These are phyloP conservation scores for Alexandromys oeconomus DNA, from an alignment of 2,797 vertebrate genomes.

Conservation along the genomic window DNA sequence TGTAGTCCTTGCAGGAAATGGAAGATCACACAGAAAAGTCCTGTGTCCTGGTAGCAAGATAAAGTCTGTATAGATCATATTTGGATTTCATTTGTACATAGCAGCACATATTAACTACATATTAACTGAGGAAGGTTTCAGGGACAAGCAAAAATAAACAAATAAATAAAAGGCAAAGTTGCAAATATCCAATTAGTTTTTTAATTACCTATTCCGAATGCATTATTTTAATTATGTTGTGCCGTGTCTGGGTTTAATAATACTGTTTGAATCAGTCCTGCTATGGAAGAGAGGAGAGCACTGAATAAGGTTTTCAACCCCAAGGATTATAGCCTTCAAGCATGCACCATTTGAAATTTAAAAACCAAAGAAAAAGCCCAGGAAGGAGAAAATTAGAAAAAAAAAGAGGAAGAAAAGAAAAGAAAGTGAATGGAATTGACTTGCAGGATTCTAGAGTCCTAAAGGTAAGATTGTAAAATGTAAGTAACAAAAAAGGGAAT, in stretches of 20 bases:
- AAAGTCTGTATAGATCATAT: background rate
- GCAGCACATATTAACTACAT: background rate
- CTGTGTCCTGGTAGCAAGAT: background rate
- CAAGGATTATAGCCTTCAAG: constrained; percentile 14
- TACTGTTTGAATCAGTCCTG: constrained; percentile 31
- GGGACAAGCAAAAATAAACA: background rate
- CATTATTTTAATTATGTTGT: constrained; percentile 35
- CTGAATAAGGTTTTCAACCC: background rate
- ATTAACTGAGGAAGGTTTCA: background rate
- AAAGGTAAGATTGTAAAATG: constrained; percentile 12
- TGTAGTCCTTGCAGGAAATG: background rate
- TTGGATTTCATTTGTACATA: background rate
- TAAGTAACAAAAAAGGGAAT: background rate
- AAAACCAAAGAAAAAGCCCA: background rate
- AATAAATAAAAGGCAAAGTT: background rate
- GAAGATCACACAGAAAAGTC: background rate
- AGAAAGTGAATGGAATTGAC: background rate
- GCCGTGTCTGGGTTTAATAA: constrained; percentile 37
- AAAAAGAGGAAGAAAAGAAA: background rate
- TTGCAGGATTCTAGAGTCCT: background rate
- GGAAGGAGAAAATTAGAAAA: background rate
- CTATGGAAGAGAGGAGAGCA: background rate
- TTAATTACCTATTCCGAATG: background rate
- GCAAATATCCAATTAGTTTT: background rate
- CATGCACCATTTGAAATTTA: constrained; percentile 42